Evolutionary conservation across 2,797 vertebrate species (phyloP).

Genomic region (Siniperca obscura): DNA sequence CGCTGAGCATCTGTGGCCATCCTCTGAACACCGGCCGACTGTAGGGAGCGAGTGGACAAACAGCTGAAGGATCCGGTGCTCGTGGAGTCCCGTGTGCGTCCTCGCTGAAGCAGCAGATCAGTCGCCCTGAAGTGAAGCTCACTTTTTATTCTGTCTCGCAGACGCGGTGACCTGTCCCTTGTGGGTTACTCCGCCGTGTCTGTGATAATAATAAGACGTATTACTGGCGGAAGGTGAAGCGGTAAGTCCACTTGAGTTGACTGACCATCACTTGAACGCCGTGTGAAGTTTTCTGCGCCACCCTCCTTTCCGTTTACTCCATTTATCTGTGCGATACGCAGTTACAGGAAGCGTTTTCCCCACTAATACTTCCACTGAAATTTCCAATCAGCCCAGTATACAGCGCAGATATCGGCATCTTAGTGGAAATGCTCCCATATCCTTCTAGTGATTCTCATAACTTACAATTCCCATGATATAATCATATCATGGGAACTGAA

Average conservation of each 20-base stretch:
- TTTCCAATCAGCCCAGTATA: conserved; percentile 61
- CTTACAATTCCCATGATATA: background rate
- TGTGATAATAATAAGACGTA: conserved; percentile 80
- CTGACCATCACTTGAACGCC: conserved; percentile 66
- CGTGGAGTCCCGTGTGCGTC: conserved; percentile 69
- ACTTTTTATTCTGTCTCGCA: conserved; percentile 84
- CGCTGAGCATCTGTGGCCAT: conserved; percentile 71
- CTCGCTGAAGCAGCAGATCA: conserved; percentile 54
- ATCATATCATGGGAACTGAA: conserved; percentile 39
- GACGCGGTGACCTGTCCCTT: conserved; percentile 85
- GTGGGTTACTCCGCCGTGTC: conserved; percentile 80
- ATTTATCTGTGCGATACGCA: conserved; percentile 74
- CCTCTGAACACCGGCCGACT: conserved; percentile 71
- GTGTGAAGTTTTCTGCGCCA: conserved; percentile 63
- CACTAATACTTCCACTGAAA: conserved; percentile 76
- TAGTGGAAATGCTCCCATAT: conserved; percentile 55
- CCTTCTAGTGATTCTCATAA: conserved; percentile 51
- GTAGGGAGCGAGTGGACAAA: conserved; percentile 70
- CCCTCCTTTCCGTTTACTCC: conserved; percentile 72
- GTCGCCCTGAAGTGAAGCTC: conserved; percentile 56
- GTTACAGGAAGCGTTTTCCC: conserved; percentile 77
- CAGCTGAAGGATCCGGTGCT: conserved; percentile 66
- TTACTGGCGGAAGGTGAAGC: conserved; percentile 48
- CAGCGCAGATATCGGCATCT: conserved; percentile 61
- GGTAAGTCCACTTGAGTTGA: conserved; percentile 62